Percentiles rank a stretch among this genome's conserved stretches.
Conservation (phyloP, 2,797 vertebrate species). For the Yasuhikotakia modesta region DNA sequence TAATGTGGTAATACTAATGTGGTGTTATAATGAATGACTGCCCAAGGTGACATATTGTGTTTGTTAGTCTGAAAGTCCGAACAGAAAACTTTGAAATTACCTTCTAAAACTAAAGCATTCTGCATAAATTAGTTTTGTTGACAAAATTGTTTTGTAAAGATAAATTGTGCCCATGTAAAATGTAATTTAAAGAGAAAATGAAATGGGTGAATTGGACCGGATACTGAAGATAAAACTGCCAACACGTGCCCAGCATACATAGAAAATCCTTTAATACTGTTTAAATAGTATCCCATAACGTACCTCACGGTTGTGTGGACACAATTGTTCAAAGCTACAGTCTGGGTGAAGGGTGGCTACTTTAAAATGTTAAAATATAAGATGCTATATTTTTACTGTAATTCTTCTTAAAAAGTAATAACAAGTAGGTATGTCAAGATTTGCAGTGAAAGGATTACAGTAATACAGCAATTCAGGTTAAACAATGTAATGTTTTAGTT, state of each 20-base stretch:
- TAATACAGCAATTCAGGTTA: not conserved
- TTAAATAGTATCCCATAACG: not conserved
- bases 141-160: not conserved
- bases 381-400: no score
- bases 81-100: not conserved
- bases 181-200: not conserved
- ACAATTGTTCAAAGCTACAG: no score
- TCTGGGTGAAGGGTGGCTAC: no score
- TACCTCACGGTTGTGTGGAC: not conserved
- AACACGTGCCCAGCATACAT: not conserved
- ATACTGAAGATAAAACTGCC: not conserved
- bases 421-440: not conserved
- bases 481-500: not conserved
- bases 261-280: not conserved
- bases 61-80: not conserved
- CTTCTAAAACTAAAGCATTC: not conserved
- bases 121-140: not conserved
- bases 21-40: not conserved
- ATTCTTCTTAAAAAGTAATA: no score
- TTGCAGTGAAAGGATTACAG: not conserved
- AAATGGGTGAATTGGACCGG: not conserved
- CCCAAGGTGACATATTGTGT: not conserved
- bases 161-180: not conserved
- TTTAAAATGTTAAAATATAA: no score
- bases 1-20: not conserved